phyloP scores from a whole-genome alignment of 2,888 invertebrate species.

The Mesoligia furuncula region DNA sequence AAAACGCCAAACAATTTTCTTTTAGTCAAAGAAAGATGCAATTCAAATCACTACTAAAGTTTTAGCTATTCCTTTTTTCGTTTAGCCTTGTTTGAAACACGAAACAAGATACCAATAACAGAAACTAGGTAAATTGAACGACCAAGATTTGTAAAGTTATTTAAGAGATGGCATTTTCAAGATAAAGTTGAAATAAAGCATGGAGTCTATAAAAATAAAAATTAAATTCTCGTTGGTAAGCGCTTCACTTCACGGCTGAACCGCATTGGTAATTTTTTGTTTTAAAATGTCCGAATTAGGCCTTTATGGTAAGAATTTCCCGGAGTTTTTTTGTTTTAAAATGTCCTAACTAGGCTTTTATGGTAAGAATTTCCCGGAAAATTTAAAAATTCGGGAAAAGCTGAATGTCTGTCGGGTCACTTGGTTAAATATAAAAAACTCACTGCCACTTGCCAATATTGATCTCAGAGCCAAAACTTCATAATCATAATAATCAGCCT shows the following conservation, averaged over 20 bases:
- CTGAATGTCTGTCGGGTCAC: neutral
- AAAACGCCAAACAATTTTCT: conserved; percentile 33
- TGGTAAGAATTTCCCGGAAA: no score
- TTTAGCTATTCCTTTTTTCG: conserved; percentile 17
- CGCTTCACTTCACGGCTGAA: neutral
- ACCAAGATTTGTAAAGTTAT: neutral
- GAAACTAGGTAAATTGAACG: conserved; percentile 7
- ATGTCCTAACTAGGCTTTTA: neutral
- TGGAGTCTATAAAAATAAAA: neutral
- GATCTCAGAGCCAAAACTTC: no score
- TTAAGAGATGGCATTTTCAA: neutral
- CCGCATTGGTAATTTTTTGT: neutral
- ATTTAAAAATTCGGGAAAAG: no score
- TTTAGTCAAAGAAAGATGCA: conserved; percentile 35
- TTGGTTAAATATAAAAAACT: no score
- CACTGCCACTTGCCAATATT: no score
- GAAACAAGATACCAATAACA: neutral
- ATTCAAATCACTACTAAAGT: conserved; percentile 37
- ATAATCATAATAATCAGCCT: no score
- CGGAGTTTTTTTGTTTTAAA: no score
- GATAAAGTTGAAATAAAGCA: neutral
- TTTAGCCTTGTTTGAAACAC: conserved; percentile 20
- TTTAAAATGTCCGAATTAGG: neutral
- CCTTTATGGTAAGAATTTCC: neutral
- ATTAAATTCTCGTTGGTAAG: neutral